These are phyloP conservation scores for Achlya flavicornis DNA, from an alignment of 2,888 invertebrate species.

Conservation along the genomic window DNA sequence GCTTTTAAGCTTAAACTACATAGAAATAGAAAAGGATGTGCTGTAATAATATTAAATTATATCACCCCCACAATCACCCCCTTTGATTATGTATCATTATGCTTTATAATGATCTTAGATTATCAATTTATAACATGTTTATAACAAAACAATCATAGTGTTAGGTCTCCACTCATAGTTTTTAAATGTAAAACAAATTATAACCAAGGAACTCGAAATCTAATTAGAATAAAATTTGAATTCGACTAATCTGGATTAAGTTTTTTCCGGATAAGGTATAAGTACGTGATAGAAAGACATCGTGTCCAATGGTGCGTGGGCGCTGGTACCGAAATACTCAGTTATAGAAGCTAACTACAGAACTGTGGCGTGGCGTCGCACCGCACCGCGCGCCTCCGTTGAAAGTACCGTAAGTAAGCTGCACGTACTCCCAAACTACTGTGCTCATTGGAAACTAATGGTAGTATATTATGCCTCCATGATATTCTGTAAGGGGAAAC, in stretches of 20 bases:
- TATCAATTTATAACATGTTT: too few species aligned
- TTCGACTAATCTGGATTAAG: conserved; percentile 18
- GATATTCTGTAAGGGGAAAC: background rate
- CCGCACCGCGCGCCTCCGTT: conserved; percentile 34
- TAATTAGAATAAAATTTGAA: conserved; percentile 15
- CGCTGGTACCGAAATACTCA: conserved; percentile 38
- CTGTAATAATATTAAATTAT: too few species aligned
- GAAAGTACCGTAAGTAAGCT: conserved; percentile 75
- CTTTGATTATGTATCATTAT: too few species aligned
- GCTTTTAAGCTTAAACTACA: too few species aligned
- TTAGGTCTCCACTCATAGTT: too few species aligned
- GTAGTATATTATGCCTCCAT: background rate
- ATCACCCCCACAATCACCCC: too few species aligned
- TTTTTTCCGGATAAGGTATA: conserved; percentile 30
- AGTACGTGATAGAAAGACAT: conserved; percentile 28
- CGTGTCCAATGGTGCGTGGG: conserved; percentile 36
- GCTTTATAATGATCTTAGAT: too few species aligned
- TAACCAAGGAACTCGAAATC: conserved; percentile 17
- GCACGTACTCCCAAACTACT: conserved; percentile 33
- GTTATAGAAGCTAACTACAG: conserved; percentile 16
- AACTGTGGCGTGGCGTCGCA: conserved; percentile 26
- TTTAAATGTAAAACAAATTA: too few species aligned
- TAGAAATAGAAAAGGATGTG: too few species aligned
- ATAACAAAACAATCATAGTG: too few species aligned
- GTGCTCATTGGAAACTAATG: conserved; percentile 26